These are phyloP conservation scores for Garrulus glandarius DNA, from an alignment of 2,797 vertebrate genomes.

Conservation along the genomic window DNA sequence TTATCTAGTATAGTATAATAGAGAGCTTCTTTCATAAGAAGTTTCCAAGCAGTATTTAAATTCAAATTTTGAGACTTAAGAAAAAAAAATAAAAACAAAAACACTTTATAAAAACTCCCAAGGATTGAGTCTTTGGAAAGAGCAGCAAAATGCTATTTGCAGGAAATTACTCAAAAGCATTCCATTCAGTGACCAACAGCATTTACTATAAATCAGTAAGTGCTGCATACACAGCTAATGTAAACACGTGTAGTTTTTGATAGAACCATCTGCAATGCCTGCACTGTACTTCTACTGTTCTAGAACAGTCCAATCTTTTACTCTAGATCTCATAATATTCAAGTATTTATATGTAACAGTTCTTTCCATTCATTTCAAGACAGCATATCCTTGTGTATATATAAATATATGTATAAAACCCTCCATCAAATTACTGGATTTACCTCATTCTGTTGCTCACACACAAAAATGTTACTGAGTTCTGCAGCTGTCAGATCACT, in stretches of 20 bases:
- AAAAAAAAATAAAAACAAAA: not conserved
- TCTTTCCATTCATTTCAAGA: not conserved
- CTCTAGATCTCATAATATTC: not conserved
- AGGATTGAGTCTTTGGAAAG: conserved; percentile 8
- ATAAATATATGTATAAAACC: not conserved
- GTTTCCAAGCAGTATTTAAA: conserved; percentile 9
- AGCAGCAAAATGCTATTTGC: not conserved
- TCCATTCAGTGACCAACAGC: not conserved
- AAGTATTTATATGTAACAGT: conserved; percentile 2
- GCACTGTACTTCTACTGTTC: not conserved
- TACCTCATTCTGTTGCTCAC: not conserved
- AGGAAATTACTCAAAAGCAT: not conserved
- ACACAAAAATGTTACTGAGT: not conserved
- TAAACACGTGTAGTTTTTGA: conserved; percentile 1
- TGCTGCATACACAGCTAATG: conserved; percentile 8
- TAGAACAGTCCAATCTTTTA: not conserved
- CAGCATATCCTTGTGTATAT: not conserved
- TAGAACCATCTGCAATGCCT: not conserved
- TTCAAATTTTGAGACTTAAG: not conserved
- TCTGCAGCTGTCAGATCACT: not conserved
- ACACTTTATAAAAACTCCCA: not conserved
- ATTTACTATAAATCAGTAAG: not conserved
- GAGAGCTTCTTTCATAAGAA: not conserved
- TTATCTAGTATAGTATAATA: not conserved
- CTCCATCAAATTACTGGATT: not conserved